These are phyloP conservation scores for Drosophila mettleri DNA, from an alignment of 2,888 invertebrate genomes.

Conservation along the genomic window DNA sequence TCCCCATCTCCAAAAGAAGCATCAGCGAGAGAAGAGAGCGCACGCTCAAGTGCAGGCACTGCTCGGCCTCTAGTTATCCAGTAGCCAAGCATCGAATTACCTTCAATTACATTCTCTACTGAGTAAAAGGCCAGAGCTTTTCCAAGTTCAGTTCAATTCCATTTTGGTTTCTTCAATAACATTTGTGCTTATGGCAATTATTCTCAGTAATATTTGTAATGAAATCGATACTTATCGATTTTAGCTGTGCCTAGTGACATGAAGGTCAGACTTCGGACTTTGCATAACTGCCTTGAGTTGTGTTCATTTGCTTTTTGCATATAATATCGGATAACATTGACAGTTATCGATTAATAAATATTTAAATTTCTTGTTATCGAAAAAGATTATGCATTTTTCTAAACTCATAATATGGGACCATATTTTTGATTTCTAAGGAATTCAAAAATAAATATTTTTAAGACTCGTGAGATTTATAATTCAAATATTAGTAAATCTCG, in stretches of 20 bases:
- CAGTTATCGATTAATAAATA: neutral
- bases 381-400: too few relatives aligned
- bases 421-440: too few relatives aligned
- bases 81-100: conserved; percentile 1
- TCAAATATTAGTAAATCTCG: too few relatives aligned
- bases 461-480: too few relatives aligned
- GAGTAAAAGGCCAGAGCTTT: neutral
- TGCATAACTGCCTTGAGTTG: neutral
- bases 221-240: neutral
- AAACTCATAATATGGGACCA: too few relatives aligned
- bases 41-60: neutral
- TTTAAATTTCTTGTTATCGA: too few relatives aligned
- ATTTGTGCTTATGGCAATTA: neutral
- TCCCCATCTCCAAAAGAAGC: conserved; percentile 18
- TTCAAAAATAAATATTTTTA: too few relatives aligned
- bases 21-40: conserved; percentile 1
- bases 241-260: neutral
- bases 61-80: conserved; percentile 5
- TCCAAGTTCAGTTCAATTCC: neutral
- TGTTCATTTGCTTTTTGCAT: too few relatives aligned
- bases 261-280: too few relatives aligned
- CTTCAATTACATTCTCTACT: neutral
- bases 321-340: neutral
- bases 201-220: neutral
- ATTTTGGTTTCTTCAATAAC: neutral